Base-by-base conservation (phyloP, 2,113 vertebrate species). In the Myotis davidii region DNA sequence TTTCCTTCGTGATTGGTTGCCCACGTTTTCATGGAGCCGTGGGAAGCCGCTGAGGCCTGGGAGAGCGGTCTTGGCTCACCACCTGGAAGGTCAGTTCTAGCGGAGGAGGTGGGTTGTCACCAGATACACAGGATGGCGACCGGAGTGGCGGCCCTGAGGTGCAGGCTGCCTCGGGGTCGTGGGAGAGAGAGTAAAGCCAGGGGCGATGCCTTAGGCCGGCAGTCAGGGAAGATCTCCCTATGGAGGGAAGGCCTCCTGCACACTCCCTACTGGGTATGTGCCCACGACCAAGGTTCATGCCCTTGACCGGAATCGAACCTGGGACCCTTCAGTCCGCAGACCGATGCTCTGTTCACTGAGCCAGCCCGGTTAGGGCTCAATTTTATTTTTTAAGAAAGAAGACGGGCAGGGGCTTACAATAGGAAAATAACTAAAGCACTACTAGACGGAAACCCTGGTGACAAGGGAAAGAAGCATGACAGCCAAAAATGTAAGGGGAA, bases 11-110 rank as follows among this genome's bases (percentile, higher is more conserved):
- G 17, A 13, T 20, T 50, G 14, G 14, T 29, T 56, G 8, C 12
- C 14, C 18, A 37, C 52, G 48, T 9, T 10, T 54, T 56, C 50
- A 2, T 0, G 17, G 52, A 65, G 25, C 18, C 61, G 45, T 2
- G n/a, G 13, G 16, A 11, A 25, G 32, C 56, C 6, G 11, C 70
- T 37, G 42, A 21, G 83, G 42, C n/a, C 17, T 32, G 74, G 6
- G 18, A 21, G 29, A 48, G 37, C 37, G 32, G 74, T 7, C 61
- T 29, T 11, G 39, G n/a, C 56, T 56, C 54, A 54, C 14, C 9
- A 0, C 59, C 54, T 29, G 27, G n/a, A 25, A 20, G 1, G 2
- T 9, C 0, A 3, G 12, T 52, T 20, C 67, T 18, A 10, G 34
- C 7, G 5, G 34, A 21, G 42, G 54, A 59, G 32, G 20, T 23